Conservation (phyloP, 2,888 invertebrate genomes). For the Lepetodrilus schrolli region DNA sequence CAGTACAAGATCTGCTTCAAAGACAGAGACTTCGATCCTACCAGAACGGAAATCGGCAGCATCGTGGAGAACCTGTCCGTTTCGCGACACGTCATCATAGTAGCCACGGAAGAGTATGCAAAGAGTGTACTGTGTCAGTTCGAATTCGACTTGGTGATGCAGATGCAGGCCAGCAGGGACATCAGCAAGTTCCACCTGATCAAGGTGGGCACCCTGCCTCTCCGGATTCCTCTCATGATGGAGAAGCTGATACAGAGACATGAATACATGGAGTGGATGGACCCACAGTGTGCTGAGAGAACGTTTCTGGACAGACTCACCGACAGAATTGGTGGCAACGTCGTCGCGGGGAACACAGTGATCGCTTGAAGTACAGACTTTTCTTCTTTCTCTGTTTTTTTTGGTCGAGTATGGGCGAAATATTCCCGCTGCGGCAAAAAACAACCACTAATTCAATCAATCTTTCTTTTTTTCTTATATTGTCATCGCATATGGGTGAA, state of each 20-base stretch:
- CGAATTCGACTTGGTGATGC: constrained; percentile 43
- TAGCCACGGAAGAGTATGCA: constrained; percentile 48
- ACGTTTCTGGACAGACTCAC: constrained; percentile 41
- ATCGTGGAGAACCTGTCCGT: constrained; percentile 45
- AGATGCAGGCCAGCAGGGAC: constrained; percentile 29
- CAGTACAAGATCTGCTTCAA: constrained; percentile 48
- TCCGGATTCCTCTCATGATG: constrained; percentile 44
- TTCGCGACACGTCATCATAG: constrained; percentile 47
- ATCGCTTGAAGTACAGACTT: not conserved
- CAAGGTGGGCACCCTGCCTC: constrained; percentile 40
- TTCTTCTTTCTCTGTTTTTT: too few species aligned
- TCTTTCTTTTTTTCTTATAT: too few species aligned
- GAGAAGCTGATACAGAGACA: constrained; percentile 41
- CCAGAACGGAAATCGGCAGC: constrained; percentile 35
- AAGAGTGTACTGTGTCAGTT: constrained; percentile 39
- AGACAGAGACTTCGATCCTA: constrained; percentile 40
- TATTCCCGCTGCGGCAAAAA: too few species aligned
- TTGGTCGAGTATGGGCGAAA: too few species aligned
- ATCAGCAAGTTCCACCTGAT: constrained; percentile 47
- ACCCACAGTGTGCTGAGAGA: constrained; percentile 38
- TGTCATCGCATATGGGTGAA: too few species aligned
- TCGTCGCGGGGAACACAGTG: not conserved
- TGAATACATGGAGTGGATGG: constrained; percentile 47
- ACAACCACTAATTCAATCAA: too few species aligned
- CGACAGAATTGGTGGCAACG: not conserved